phyloP scores from a whole-genome alignment of 2,888 invertebrate genomes.

The Pecten maximus region DNA sequence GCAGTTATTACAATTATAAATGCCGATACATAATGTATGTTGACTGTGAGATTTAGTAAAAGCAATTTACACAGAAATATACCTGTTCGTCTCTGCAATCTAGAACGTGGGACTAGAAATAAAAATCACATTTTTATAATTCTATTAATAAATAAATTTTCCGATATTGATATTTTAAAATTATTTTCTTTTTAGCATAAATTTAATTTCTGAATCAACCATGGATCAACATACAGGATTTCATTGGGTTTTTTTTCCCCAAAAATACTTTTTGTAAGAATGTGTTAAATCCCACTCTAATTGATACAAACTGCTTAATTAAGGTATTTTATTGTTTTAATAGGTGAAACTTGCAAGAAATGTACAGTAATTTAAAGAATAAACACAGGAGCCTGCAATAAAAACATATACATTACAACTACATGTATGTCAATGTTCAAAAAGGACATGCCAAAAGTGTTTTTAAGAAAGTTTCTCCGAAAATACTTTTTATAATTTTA shows the following conservation, averaged over 20 bases:
- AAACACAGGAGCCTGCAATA: background rate
- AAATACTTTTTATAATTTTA: constrained; percentile 27
- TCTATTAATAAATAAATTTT: background rate
- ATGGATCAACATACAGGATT: too few species aligned
- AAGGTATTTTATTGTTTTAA: too few species aligned
- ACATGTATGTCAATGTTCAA: background rate
- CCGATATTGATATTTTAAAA: too few species aligned
- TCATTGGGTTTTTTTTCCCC: too few species aligned
- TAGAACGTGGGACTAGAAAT: constrained; percentile 1
- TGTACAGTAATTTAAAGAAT: too few species aligned
- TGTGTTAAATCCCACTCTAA: too few species aligned
- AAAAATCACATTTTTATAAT: background rate
- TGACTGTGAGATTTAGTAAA: background rate
- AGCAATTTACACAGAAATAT: background rate
- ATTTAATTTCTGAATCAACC: too few species aligned
- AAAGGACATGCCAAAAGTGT: background rate
- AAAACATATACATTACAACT: background rate
- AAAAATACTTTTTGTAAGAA: too few species aligned
- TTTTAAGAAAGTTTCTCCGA: background rate
- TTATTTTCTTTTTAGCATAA: too few species aligned
- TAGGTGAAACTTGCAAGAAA: too few species aligned
- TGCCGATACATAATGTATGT: background rate
- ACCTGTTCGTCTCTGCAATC: background rate
- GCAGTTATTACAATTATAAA: too few species aligned
- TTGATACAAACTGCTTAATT: too few species aligned